Percentiles rank a stretch among this genome's conserved stretches.
Conservation (phyloP, 2,888 invertebrate genomes). For the Geophilus truncorum region DNA sequence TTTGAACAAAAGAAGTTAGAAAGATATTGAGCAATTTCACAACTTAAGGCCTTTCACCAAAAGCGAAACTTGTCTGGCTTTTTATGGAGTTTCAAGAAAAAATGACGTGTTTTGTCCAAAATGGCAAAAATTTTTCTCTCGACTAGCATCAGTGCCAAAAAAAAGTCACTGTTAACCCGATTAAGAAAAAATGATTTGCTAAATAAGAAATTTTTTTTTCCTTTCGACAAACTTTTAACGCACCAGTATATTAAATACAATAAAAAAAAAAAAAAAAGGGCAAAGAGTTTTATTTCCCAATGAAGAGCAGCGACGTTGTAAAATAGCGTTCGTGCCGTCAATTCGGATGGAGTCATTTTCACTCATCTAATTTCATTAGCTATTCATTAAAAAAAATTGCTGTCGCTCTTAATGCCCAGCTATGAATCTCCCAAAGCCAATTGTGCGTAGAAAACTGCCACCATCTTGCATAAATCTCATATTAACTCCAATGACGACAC, state of each 20-base stretch:
- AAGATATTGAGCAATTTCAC: conserved; percentile 5
- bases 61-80: conserved; percentile 1
- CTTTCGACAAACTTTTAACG: neutral
- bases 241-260: neutral
- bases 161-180: conserved; percentile 1
- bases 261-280: neutral
- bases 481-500: conserved; percentile 7
- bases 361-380: conserved; percentile 32
- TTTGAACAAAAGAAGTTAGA: conserved; percentile 12
- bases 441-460: conserved; percentile 5
- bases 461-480: conserved; percentile 15
- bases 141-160: neutral
- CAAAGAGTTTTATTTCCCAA: neutral
- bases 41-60: neutral
- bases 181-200: neutral
- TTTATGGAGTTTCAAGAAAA: neutral
- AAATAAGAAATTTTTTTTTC: neutral
- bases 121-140: neutral
- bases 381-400: conserved; percentile 32
- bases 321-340: conserved; percentile 1
- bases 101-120: neutral
- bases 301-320: neutral
- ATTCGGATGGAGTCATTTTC: conserved; percentile 11
- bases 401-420: conserved; percentile 15
- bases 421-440: conserved; percentile 20